Percentiles rank a stretch among this genome's conserved stretches.
Evolutionary conservation across 2,113 vertebrate genomes (phyloP).

Genomic region (Thunnus thynnus): DNA sequence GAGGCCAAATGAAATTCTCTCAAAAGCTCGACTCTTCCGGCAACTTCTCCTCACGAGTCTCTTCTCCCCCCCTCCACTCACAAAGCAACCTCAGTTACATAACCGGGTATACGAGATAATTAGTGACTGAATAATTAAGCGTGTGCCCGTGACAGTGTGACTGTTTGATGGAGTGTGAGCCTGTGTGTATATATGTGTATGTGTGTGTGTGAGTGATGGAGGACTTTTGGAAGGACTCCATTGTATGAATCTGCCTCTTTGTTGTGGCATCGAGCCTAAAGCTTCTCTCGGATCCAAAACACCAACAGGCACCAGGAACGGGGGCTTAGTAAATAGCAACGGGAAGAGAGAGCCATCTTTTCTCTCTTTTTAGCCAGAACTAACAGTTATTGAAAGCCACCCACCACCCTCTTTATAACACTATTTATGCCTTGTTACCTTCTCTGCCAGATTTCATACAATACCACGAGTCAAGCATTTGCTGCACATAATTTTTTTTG

Average conservation of each 20-base stretch:
- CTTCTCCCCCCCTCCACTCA: conserved; percentile 50
- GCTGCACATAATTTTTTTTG: background rate
- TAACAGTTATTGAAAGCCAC: conserved; percentile 58
- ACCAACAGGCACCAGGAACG: conserved; percentile 55
- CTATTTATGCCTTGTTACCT: conserved; percentile 36
- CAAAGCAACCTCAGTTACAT: conserved; percentile 73
- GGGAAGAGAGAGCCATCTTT: conserved; percentile 40
- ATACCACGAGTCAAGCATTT: conserved; percentile 33
- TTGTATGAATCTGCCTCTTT: conserved; percentile 67
- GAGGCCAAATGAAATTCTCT: conserved; percentile 65
- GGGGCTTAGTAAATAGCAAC: conserved; percentile 37
- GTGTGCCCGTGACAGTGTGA: conserved; percentile 61
- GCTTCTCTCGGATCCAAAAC: conserved; percentile 64
- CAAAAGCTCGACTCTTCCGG: conserved; percentile 57
- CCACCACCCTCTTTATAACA: conserved; percentile 51
- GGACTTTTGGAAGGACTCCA: conserved; percentile 76
- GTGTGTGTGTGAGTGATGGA: conserved; percentile 43
- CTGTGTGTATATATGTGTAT: conserved; percentile 24
- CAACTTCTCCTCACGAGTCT: conserved; percentile 55
- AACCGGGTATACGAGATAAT: conserved; percentile 72
- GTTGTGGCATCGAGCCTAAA: conserved; percentile 62
- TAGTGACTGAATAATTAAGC: conserved; percentile 78
- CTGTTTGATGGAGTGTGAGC: conserved; percentile 64
- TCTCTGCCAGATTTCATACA: conserved; percentile 22
- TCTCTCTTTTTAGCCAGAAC: conserved; percentile 44